Conservation (phyloP, 2,113 vertebrate species). For the Salvelinus sp. region DNA sequence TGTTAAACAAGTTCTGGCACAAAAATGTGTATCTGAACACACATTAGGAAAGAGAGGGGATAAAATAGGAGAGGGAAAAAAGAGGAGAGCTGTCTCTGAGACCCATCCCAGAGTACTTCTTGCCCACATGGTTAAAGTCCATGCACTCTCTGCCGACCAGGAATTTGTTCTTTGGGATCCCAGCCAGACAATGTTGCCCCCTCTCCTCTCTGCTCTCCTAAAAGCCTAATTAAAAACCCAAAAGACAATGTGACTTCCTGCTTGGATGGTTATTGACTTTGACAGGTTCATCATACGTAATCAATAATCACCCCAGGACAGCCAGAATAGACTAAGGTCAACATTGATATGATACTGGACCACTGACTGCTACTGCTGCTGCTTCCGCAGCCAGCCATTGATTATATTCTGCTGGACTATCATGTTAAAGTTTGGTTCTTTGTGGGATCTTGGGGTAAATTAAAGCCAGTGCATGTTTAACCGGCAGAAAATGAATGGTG, state of each 20-base stretch:
- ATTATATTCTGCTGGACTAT: not conserved
- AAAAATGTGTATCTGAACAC: not conserved
- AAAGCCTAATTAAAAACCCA: not conserved
- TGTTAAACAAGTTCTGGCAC: too few relatives aligned
- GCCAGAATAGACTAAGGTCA: not conserved
- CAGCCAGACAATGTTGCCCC: not conserved
- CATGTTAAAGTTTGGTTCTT: too few relatives aligned
- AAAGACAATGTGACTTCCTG: not conserved
- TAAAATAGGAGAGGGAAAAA: not conserved
- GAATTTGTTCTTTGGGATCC: not conserved
- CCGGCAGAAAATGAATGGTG: too few relatives aligned
- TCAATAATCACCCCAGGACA: not conserved
- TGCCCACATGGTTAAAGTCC: not conserved
- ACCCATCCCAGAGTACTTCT: not conserved
- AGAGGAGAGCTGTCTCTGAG: not conserved
- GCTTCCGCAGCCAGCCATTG: not conserved
- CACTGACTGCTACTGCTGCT: not conserved
- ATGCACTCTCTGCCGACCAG: not conserved
- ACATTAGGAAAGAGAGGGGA: not conserved
- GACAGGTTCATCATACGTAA: not conserved
- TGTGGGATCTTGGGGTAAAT: too few relatives aligned
- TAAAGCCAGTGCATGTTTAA: too few relatives aligned
- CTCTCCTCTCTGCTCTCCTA: not conserved
- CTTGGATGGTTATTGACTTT: slow-evolving; percentile 13
- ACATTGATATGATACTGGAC: not conserved